Conservation (phyloP, 1,140 invertebrate genomes). For the Orius insidiosus region DNA sequence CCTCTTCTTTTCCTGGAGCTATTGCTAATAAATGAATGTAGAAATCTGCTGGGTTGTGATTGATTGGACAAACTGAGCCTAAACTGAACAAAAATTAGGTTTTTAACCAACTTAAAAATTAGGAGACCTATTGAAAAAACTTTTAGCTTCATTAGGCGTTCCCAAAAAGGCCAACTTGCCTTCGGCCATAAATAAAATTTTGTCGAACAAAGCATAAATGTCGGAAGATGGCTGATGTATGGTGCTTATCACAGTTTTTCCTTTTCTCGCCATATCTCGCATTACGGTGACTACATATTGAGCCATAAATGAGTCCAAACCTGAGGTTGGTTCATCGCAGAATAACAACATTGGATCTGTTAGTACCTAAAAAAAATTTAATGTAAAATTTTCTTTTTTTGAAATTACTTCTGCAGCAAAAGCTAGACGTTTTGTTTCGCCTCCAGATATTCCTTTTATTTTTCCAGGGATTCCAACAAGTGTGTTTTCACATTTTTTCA, state of each 20-base stretch:
- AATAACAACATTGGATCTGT: conserved; percentile 81
- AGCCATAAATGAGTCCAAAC: conserved; percentile 70
- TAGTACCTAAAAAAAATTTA: no score
- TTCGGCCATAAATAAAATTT: conserved; percentile 76
- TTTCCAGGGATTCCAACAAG: conserved; percentile 3
- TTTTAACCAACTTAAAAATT: no score
- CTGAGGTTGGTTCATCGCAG: conserved; percentile 93
- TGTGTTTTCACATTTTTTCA: conserved; percentile 6
- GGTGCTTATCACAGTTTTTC: conserved; percentile 84
- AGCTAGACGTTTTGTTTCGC: conserved; percentile 7
- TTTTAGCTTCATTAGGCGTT: conserved; percentile 51
- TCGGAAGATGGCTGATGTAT: conserved; percentile 95
- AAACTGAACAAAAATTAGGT: no score
- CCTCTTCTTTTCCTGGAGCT: conserved; percentile 59
- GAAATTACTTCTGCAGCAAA: conserved; percentile 7
- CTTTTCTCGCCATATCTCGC: conserved; percentile 56
- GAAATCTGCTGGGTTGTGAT: conserved; percentile 93
- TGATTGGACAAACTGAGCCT: conserved; percentile 59
- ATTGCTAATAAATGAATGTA: conserved; percentile 83
- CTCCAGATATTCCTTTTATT: conserved; percentile 8
- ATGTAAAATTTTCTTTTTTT: no score
- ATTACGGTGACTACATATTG: conserved; percentile 74
- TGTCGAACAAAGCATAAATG: conserved; percentile 82
- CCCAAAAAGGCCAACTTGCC: conserved; percentile 83
- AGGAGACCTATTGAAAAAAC: conserved; percentile 75